These are phyloP conservation scores for Paraplagusia blochii DNA, from an alignment of 2,113 vertebrate genomes.

Conservation along the genomic window DNA sequence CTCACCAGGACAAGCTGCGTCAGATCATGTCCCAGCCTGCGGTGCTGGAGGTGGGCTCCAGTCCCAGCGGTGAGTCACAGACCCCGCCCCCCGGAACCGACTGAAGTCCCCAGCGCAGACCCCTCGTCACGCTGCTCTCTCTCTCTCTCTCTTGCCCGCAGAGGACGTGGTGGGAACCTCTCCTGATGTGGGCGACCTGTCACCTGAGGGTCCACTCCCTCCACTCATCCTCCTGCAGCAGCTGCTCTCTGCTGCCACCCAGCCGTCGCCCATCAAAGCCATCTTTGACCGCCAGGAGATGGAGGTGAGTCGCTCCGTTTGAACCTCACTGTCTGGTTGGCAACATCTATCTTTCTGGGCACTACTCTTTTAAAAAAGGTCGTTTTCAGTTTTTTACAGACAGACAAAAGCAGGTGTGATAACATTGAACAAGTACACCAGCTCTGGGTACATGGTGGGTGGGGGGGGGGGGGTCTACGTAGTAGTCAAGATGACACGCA, in stretches of 20 bases:
- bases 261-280: conserved; percentile 96
- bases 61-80: conserved; percentile 77
- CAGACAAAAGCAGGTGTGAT: too few species aligned
- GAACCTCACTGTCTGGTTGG: too few species aligned
- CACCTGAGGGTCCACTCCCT: conserved; percentile 93
- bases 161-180: conserved; percentile 86
- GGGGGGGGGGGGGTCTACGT: too few species aligned
- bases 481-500: too few species aligned
- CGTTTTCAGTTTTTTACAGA: too few species aligned
- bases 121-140: too few species aligned
- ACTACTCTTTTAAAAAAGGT: too few species aligned
- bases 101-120: too few species aligned
- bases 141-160: conserved; percentile 63
- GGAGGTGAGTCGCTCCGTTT: conserved; percentile 78
- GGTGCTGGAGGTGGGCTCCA: conserved; percentile 78
- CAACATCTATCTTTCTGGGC: too few species aligned
- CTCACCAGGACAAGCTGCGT: conserved; percentile 92
- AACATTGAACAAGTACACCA: too few species aligned
- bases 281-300: conserved; percentile 95
- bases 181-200: conserved; percentile 90
- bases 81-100: too few species aligned
- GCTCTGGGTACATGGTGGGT: too few species aligned
- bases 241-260: conserved; percentile 89
- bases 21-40: conserved; percentile 94
- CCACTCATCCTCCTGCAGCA: conserved; percentile 95